Conservation (phyloP, 1,140 invertebrate species). For the Penaeus japonicus region DNA sequence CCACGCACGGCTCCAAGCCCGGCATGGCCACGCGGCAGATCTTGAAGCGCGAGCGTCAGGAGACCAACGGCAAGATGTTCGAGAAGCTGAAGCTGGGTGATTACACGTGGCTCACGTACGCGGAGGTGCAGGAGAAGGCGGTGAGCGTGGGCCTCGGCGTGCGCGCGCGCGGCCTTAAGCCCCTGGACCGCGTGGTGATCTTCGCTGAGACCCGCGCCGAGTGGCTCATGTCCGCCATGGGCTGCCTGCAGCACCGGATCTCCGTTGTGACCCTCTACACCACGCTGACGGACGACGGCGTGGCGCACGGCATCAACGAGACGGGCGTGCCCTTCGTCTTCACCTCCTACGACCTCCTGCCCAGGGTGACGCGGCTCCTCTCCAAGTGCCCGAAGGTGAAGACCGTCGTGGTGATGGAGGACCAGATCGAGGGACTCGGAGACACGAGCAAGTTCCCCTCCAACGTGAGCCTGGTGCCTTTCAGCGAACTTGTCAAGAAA, state of each 20-base stretch:
- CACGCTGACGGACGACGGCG: constrained; percentile 71
- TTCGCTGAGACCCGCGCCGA: constrained; percentile 72
- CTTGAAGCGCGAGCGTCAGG: constrained; percentile 68
- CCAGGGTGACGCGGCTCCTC: constrained; percentile 44
- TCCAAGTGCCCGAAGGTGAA: constrained; percentile 43
- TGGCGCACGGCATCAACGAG: constrained; percentile 70
- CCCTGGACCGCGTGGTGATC: constrained; percentile 66
- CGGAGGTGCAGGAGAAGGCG: constrained; percentile 65
- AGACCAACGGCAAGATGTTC: constrained; percentile 69
- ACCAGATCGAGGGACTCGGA: constrained; percentile 55
- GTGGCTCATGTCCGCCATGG: constrained; percentile 70
- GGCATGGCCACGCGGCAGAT: constrained; percentile 70
- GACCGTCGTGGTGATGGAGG: constrained; percentile 55
- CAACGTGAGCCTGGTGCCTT: constrained; percentile 73
- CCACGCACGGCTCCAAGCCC: constrained; percentile 62
- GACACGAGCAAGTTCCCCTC: constrained; percentile 65
- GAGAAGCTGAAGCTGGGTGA: constrained; percentile 69
- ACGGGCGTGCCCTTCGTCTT: constrained; percentile 66
- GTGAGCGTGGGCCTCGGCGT: constrained; percentile 64
- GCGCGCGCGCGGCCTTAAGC: constrained; percentile 64
- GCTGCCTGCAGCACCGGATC: constrained; percentile 65
- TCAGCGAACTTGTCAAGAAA: constrained; percentile 68
- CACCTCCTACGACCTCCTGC: constrained; percentile 54
- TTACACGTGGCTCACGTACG: constrained; percentile 69
- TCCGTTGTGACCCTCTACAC: constrained; percentile 72